Evolutionary conservation across 2,888 invertebrate genomes (phyloP).

Genomic region (Archips crataeganus): DNA sequence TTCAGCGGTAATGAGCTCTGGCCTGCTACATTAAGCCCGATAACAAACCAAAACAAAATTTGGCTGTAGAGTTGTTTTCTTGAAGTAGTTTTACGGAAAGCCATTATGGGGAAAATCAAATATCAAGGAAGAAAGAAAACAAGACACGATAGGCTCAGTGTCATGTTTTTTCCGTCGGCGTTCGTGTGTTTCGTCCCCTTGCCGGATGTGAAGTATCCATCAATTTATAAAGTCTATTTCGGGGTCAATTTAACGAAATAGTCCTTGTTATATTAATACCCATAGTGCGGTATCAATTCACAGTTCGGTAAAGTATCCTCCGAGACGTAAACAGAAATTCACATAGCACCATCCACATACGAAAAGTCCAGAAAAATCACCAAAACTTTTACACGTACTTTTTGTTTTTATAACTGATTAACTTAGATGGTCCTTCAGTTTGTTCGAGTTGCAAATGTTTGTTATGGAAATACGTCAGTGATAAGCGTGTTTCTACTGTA

Average conservation of each 20-base stretch:
- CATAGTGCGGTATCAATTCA: slow-evolving; percentile 64
- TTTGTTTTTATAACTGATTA: slow-evolving; percentile 39
- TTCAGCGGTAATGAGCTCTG: slow-evolving; percentile 81
- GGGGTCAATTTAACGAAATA: slow-evolving; percentile 67
- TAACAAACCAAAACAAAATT: slow-evolving; percentile 76
- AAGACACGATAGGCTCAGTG: slow-evolving; percentile 79
- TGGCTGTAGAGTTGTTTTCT: slow-evolving; percentile 69
- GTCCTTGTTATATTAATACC: slow-evolving; percentile 66
- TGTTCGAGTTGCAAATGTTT: slow-evolving; percentile 55
- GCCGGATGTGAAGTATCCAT: slow-evolving; percentile 83
- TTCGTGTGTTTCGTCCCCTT: slow-evolving; percentile 77
- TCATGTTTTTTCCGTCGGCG: slow-evolving; percentile 85
- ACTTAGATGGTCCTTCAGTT: slow-evolving; percentile 44
- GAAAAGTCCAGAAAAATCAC: slow-evolving; percentile 47
- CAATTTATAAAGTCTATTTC: slow-evolving; percentile 78
- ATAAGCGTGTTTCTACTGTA: slow-evolving; percentile 78
- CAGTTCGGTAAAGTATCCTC: slow-evolving; percentile 54
- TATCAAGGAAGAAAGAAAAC: slow-evolving; percentile 83
- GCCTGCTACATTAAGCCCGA: slow-evolving; percentile 78
- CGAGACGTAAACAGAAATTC: slow-evolving; percentile 56
- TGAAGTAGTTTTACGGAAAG: slow-evolving; percentile 67
- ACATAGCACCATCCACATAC: slow-evolving; percentile 65
- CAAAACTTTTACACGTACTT: slow-evolving; percentile 46
- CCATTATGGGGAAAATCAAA: slow-evolving; percentile 79
- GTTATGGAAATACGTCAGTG: slow-evolving; percentile 66